These are phyloP conservation scores for Pelosia muscerda DNA, from an alignment of 2,888 invertebrate genomes.

Conservation along the genomic window DNA sequence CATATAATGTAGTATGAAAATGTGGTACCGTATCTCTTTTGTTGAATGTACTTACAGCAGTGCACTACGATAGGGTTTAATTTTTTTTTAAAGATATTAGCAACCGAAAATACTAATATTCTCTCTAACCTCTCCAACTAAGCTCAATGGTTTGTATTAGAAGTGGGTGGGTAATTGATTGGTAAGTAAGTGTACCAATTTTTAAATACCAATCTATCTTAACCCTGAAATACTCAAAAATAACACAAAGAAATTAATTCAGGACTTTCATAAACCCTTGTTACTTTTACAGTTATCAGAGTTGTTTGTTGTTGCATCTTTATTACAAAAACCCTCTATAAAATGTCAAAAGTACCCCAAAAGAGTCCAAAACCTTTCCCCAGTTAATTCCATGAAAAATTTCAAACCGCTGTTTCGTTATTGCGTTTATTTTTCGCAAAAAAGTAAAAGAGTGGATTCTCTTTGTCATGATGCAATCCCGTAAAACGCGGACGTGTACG, in stretches of 20 bases:
- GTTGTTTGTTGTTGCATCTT: background rate
- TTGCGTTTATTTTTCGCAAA: slow-evolving; percentile 28
- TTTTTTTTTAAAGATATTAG: no score
- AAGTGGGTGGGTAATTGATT: no score
- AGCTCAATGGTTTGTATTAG: no score
- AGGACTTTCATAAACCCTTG: background rate
- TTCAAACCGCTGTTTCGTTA: slow-evolving; percentile 26
- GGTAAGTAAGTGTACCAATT: no score
- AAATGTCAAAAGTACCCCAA: background rate
- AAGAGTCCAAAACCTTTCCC: slow-evolving; percentile 2
- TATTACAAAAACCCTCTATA: background rate
- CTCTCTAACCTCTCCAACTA: no score
- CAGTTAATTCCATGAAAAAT: slow-evolving; percentile 14
- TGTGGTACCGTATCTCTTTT: no score
- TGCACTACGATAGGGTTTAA: no score
- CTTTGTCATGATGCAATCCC: slow-evolving; percentile 71
- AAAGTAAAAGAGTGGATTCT: slow-evolving; percentile 37
- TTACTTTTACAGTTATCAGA: background rate
- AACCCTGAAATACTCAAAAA: no score
- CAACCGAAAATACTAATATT: no score
- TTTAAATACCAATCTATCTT: no score
- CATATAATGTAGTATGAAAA: no score
- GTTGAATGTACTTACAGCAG: no score
- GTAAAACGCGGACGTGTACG: slow-evolving; percentile 68
- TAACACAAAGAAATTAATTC: background rate